A percentile compares a stretch with the other conserved stretches of the same genome.
Evolutionary conservation across 2,113 vertebrate genomes (phyloP).

Genomic region (Alethe diademata): DNA sequence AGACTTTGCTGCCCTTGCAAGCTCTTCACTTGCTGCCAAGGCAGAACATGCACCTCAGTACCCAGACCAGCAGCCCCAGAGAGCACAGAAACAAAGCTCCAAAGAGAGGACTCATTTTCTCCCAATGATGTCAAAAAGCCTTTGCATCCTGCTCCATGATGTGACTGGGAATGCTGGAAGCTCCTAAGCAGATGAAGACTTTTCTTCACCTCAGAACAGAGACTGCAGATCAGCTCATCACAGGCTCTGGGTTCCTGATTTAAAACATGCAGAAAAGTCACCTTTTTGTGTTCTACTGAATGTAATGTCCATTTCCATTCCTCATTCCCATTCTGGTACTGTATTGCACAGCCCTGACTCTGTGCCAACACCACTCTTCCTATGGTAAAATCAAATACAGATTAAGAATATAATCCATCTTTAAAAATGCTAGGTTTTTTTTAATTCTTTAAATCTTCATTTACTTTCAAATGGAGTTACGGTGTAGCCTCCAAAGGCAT

Average conservation of each 20-base stretch:
- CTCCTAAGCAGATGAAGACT: neutral
- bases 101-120: neutral
- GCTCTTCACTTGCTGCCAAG: neutral
- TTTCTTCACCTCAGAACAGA: neutral
- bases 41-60: neutral
- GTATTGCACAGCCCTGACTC: neutral
- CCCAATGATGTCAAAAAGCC: neutral
- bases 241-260: neutral
- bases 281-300: neutral
- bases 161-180: neutral
- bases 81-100: neutral
- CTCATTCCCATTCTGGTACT: neutral
- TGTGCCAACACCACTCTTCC: neutral
- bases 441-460: neutral
- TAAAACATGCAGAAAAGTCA: neutral
- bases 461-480: neutral
- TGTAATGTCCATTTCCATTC: neutral
- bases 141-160: neutral
- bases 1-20: neutral
- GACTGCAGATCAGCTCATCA: neutral
- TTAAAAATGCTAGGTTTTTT: neutral
- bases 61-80: neutral
- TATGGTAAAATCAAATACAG: neutral
- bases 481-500: neutral
- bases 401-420: neutral